Evolutionary conservation across 2,797 vertebrate species (phyloP), one percentile per base, ranked within the genome.

Genomic region (Selene dorsalis): DNA sequence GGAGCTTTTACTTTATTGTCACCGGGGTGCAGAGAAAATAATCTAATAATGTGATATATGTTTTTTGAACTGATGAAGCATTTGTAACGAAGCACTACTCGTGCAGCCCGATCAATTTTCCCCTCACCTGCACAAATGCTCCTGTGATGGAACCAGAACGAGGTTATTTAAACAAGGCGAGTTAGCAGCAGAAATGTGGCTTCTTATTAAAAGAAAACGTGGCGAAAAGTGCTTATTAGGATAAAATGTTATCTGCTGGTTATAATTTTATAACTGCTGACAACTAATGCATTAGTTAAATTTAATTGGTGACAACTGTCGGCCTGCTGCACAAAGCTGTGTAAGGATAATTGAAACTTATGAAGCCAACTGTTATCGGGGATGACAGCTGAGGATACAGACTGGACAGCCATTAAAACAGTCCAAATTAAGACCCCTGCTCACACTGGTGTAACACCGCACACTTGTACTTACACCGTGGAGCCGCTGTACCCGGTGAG

Each of bases 281-380:
- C 53, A 68, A 67, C 56, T 76, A 59, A 76, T 76, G 47, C 41
- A 57, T 64, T 67, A 48, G 75, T 65, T 75, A 0, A 28, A 52
- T 74, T 55, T 77, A 77, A 87, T 85, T 81, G 75, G 72, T 50
- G 47, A 80, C 82, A 75, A 68, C 20, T 72, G 75, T 77, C 69
- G 66, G 55, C 61, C 62, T 11, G 48, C 79, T 71, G 70, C 67
- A 69, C 43, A 70, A 35, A 45, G 41, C 65, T 22, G 47, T 47
- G 28, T 45, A 12, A 30, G n/a, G 55, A 71, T 75, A 87, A 75
- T 75, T 77, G 73, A 76, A 68, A 35, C 68, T 73, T 68, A 45
- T 45, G 50, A 53, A 50, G 61, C 53, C 50, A 69, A 67, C 16
- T 50, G 53, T 69, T 41, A 60, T 48, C 45, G 4, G 50, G 56